Evolutionary conservation across 1,140 invertebrate species (phyloP).

Genomic region (Lithobius niger): DNA sequence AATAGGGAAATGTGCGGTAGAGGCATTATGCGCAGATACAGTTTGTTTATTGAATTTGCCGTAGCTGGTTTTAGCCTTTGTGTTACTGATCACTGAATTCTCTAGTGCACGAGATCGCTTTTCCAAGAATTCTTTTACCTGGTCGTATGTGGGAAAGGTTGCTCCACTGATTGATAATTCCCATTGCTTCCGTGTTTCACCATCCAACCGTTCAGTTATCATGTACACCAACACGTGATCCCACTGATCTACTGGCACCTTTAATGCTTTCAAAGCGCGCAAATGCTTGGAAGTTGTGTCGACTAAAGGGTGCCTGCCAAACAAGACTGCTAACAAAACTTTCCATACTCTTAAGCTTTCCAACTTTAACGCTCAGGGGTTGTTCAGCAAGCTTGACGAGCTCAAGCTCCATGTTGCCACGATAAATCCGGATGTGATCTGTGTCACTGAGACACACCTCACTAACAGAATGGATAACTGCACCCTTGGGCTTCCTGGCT

Average conservation of each 20-base stretch:
- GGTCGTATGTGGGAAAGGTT: not conserved
- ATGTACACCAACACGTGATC: conserved; percentile 12
- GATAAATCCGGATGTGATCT: too few species aligned
- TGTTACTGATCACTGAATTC: not conserved
- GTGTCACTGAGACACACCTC: too few species aligned
- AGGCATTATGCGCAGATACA: not conserved
- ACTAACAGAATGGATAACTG: too few species aligned
- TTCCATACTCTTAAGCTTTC: too few species aligned
- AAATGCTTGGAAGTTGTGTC: conserved; percentile 8
- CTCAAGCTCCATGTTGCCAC: too few species aligned
- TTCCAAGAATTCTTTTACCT: not conserved
- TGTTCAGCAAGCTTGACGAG: too few species aligned
- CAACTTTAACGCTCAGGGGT: too few species aligned
- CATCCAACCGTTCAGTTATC: conserved; percentile 8
- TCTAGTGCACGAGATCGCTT: not conserved
- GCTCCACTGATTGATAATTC: not conserved
- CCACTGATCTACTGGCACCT: not conserved
- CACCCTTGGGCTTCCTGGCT: too few species aligned
- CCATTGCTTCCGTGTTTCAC: conserved; percentile 5
- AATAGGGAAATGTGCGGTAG: not conserved
- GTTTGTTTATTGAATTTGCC: not conserved
- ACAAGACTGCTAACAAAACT: too few species aligned
- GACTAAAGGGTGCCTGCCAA: too few species aligned
- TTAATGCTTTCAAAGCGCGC: conserved; percentile 6
- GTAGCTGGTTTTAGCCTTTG: not conserved